Base-by-base conservation (phyloP, 1,140 invertebrate genomes). In the Neoseiulus cucumeris region DNA sequence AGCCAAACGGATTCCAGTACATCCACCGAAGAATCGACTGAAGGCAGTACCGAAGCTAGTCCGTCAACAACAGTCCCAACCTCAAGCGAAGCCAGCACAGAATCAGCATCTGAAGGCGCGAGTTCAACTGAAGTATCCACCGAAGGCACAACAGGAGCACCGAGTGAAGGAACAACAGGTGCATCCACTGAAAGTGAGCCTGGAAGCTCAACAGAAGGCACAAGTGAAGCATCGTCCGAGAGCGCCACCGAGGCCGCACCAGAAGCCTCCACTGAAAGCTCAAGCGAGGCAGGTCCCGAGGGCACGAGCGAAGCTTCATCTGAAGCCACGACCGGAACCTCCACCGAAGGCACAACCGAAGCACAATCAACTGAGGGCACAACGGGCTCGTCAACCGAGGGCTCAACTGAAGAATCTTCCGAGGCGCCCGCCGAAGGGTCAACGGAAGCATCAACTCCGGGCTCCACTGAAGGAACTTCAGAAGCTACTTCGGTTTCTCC, bases 151-250 rank as follows among this genome's bases (percentile, higher is more conserved):
- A 44, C 42, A 51, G 41, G 33, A 41, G 29, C 5, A 12, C n/a
- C 4, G 25, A 1, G n/a, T 22, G 69, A 69, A 66, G 44, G 28
- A 66, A 65, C 33, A 22, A n/a, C 45, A 6, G 45, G 45, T 47
- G 45, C 45, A 20, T 47, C 45, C 14, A 47, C 45, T 7, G 45
- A 47, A 14, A 20, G 7, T 14, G 14, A 47, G 45, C 45, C 4
- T 5, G 18, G 45, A 4, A 47, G 18, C 45, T 22, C n/a, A n/a
- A 59, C 51, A 2, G n/a, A 25, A 59, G 22, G 51, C 22, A 59
- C 25, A 17, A 59, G 25, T 9, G 51, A 59, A 9, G 22, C 51
- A 20, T 5, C 51, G 14, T 20, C 51, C 9, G 51, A 59, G 33
- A 59, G 51, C 33, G 17, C 51, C 4, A 47, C 4, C 22, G 25